Conservation (phyloP, 2,113 vertebrate genomes). For the Uropsilus gracilis region DNA sequence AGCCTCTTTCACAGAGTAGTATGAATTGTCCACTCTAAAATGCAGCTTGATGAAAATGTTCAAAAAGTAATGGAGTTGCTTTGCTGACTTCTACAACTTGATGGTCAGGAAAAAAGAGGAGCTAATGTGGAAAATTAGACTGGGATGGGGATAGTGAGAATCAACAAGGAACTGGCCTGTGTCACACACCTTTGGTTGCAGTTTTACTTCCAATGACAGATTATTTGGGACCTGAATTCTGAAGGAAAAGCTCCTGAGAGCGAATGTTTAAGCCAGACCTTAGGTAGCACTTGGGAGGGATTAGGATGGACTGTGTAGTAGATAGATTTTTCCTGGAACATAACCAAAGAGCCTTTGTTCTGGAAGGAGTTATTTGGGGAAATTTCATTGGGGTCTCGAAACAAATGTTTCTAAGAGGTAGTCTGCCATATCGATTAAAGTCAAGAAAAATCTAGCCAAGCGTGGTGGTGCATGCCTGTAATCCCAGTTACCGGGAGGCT, state of each 20-base stretch:
- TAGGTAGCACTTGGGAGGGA: neutral
- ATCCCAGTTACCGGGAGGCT: too few relatives aligned
- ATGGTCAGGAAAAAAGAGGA: neutral
- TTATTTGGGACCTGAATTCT: neutral
- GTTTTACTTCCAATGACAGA: neutral
- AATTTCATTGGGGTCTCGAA: neutral
- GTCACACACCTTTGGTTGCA: neutral
- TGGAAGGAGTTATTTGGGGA: neutral
- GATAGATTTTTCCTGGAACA: neutral
- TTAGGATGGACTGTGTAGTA: neutral
- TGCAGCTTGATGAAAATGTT: neutral
- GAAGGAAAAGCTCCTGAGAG: neutral
- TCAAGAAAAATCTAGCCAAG: neutral
- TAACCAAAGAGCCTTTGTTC: neutral
- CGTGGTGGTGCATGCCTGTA: too few relatives aligned
- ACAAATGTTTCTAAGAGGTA: neutral
- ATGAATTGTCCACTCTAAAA: neutral
- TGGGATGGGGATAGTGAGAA: neutral
- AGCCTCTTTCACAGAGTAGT: neutral
- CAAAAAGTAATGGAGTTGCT: neutral
- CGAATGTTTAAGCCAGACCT: neutral
- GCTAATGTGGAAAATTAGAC: neutral
- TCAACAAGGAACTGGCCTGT: neutral
- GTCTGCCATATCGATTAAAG: neutral
- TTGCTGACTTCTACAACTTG: neutral